Base-by-base conservation (phyloP, 2,797 vertebrate species). In the Halcyon chelicuti region DNA sequence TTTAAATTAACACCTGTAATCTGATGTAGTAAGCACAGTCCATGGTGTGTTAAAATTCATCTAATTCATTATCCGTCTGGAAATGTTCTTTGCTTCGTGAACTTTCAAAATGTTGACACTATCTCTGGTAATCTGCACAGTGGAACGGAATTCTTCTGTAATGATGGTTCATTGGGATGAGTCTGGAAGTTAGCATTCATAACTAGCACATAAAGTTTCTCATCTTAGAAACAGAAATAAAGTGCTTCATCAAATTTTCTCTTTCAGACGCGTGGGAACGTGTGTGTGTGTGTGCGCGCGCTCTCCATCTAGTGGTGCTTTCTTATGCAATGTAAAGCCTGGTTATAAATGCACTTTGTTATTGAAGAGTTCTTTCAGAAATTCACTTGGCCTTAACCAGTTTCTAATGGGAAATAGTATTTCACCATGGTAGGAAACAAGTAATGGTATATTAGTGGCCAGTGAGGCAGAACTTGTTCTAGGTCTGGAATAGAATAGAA, bases 281-380 rank as follows among this genome's bases (percentile, higher is more conserved):
- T 11, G 29, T 2, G 2, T 52, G 33, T 44, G 22, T 3, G 39
- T 26, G 20, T 26, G 5, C 61, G 66, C 39, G 37, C 37, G 5
- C 40, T 21, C 58, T 77, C 95, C 93, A 86, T 90, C 94, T 92
- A 85, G 94, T 79, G 68, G 94, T 88, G 51, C 31, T 44, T 73
- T 71, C 61, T 85, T 60, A 47, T 90, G 57, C 39, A 58, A 12
- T 6, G 3, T 46, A 65, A 20, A 19, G 42, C 3, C 8, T 20
- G 31, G 9, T 39, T 47, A 15, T 54, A 60, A 54, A 40, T 12
- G 3, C 33, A 2, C 20, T 77, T 61, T 5, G 7, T 29, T 39
- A 17, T 1, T 68, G n/a, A 58, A 65, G 23, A 67, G 8, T 73
- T 39, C 29, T 29, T 2, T 16, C 8, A 8, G 31, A 70, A 46